A percentile compares a stretch with the other conserved stretches of the same genome.
Evolutionary conservation across 2,113 vertebrate genomes (phyloP).

Genomic region (Sebastes schlegelii): DNA sequence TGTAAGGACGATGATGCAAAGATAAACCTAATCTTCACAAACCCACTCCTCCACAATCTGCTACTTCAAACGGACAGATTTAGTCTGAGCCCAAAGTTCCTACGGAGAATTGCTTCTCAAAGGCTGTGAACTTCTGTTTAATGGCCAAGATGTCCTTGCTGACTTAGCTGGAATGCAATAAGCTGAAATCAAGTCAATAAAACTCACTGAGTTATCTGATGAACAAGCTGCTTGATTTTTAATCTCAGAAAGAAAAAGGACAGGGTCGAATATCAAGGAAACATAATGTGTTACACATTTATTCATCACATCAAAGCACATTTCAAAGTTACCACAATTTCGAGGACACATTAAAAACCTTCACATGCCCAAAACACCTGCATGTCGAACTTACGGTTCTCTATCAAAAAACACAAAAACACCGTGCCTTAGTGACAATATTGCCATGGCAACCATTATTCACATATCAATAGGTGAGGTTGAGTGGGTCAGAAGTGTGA

Average conservation of each 20-base stretch:
- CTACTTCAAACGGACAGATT: conserved; percentile 46
- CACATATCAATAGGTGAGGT: conserved; percentile 12
- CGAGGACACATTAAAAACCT: neutral
- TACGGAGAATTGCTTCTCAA: conserved; percentile 49
- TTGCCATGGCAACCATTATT: conserved; percentile 41
- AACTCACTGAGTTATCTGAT: conserved; percentile 41
- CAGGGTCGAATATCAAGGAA: neutral
- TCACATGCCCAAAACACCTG: neutral
- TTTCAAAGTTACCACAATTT: neutral
- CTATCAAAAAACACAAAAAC: conserved; percentile 10
- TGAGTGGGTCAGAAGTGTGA: conserved; percentile 5
- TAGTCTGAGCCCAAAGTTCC: conserved; percentile 34
- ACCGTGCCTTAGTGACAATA: neutral
- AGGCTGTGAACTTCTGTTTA: conserved; percentile 69
- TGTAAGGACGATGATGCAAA: conserved; percentile 36
- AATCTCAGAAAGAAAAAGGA: conserved; percentile 12
- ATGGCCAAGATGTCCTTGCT: conserved; percentile 61
- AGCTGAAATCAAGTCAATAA: conserved; percentile 66
- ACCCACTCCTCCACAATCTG: conserved; percentile 25
- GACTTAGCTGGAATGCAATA: conserved; percentile 54
- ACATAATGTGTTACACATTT: neutral
- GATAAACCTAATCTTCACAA: conserved; percentile 42
- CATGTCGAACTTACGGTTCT: neutral
- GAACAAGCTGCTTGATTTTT: conserved; percentile 28
- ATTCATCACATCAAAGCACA: conserved; percentile 10